Percentiles rank a stretch among this genome's conserved stretches.
Conservation (phyloP, 2,888 invertebrate genomes). For the Papilio elwesi region DNA sequence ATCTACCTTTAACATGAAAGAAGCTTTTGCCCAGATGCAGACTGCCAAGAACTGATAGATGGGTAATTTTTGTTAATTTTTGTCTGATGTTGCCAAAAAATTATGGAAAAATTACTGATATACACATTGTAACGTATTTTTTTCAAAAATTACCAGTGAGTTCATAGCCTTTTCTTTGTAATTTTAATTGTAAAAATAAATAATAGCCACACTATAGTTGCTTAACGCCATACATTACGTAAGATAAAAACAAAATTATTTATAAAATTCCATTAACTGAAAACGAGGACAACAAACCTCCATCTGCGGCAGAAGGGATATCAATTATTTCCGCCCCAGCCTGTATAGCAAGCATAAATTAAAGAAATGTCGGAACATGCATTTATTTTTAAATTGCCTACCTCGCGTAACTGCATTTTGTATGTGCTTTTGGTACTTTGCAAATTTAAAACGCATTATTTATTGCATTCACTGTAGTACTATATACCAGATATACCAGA, state of each 20-base stretch:
- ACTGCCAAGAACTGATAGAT: too few species aligned
- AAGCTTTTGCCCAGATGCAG: too few species aligned
- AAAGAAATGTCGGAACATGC: conserved; percentile 29
- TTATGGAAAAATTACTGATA: too few species aligned
- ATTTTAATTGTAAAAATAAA: not conserved
- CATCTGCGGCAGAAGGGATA: conserved; percentile 36
- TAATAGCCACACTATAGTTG: not conserved
- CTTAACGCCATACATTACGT: not conserved
- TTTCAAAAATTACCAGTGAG: too few species aligned
- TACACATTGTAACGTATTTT: too few species aligned
- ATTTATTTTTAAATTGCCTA: conserved; percentile 32
- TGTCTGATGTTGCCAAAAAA: too few species aligned
- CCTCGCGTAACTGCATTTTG: conserved; percentile 12
- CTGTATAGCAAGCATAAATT: conserved; percentile 35
- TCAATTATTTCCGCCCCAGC: conserved; percentile 35
- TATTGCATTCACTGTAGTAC: not conserved
- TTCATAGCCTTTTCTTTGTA: too few species aligned
- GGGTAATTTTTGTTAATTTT: too few species aligned
- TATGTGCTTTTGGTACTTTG: not conserved
- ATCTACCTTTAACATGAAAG: too few species aligned
- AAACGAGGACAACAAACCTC: conserved; percentile 18
- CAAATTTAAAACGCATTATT: not conserved
- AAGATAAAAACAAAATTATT: not conserved
- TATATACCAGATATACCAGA: not conserved
- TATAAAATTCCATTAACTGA: conserved; percentile 19